Evolutionary conservation across 37 sponge, comb jelly and placozoan genomes (phyloP).

Genomic region (Aplysina aerophoba): DNA sequence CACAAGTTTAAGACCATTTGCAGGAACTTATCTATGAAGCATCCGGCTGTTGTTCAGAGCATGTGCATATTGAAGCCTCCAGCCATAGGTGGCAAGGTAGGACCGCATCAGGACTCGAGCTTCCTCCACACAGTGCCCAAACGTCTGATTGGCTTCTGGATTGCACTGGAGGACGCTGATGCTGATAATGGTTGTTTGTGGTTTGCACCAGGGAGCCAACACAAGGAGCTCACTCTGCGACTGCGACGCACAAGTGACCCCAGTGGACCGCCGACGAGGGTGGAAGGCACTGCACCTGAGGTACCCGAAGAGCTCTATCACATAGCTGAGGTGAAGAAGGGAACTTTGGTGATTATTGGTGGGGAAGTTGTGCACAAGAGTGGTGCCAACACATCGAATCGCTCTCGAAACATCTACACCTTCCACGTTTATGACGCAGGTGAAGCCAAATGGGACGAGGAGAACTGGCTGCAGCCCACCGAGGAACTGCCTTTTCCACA

Average conservation of each 20-base stretch:
- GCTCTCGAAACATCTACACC: constrained; percentile 92
- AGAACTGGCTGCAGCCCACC: constrained; percentile 94
- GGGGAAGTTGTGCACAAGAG: constrained; percentile 95
- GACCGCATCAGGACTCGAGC: constrained; percentile 88
- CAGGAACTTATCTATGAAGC: constrained; percentile 59
- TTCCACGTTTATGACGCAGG: constrained; percentile 95
- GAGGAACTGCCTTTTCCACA: constrained; percentile 67
- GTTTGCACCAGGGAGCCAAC: constrained; percentile 92
- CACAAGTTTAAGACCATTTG: constrained; percentile 65
- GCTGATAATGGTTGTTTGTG: constrained; percentile 94
- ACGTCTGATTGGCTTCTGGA: constrained; percentile 89
- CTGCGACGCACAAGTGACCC: constrained; percentile 45
- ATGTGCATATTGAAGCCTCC: constrained; percentile 98
- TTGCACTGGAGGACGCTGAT: constrained; percentile 95
- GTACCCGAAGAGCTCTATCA: constrained; percentile 61
- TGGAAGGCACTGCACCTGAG: constrained; percentile 54
- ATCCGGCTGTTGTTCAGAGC: constrained; percentile 88
- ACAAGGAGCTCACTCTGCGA: constrained; percentile 38
- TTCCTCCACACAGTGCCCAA: constrained; percentile 90
- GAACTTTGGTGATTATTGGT: constrained; percentile 90
- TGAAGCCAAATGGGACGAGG: constrained; percentile 78
- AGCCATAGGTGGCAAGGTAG: constrained; percentile 72
- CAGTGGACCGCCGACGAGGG: background rate
- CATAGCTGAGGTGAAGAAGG: constrained; percentile 73
- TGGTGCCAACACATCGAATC: constrained; percentile 63